These are phyloP conservation scores for Tetrax tetrax DNA, from an alignment of 2,113 vertebrate species.

Conservation along the genomic window DNA sequence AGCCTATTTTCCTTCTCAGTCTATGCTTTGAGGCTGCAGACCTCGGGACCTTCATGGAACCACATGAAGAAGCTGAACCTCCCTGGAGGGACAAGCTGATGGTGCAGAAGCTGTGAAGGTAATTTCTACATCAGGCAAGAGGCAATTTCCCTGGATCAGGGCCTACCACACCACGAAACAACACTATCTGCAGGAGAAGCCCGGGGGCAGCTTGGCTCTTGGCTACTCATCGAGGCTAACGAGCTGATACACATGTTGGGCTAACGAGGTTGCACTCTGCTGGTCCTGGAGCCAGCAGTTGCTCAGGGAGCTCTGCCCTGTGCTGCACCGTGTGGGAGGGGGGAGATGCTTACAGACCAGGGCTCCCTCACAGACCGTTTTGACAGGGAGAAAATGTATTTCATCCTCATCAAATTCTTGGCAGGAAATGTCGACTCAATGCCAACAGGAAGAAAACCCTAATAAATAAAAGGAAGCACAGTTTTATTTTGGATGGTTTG, in stretches of 20 bases:
- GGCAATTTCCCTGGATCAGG: neutral
- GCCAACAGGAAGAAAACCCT: neutral
- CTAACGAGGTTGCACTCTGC: neutral
- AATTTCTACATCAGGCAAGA: neutral
- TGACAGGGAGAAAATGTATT: constrained; percentile 10
- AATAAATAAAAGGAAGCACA: constrained; percentile 33
- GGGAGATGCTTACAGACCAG: neutral
- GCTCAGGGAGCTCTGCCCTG: neutral
- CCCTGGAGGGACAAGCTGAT: neutral
- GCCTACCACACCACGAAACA: neutral
- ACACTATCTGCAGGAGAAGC: neutral
- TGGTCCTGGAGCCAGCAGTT: neutral
- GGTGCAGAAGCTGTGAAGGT: neutral
- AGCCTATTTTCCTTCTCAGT: neutral
- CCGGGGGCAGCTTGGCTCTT: neutral
- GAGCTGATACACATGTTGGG: neutral
- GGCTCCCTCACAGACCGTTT: neutral
- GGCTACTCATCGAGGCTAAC: neutral
- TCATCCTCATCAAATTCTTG: constrained; percentile 42
- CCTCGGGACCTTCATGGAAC: rapidly evolving
- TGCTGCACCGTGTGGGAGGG: rapidly evolving
- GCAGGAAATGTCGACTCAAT: neutral
- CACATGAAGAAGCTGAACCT: neutral
- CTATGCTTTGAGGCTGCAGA: neutral
- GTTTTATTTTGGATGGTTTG: neutral